Base-by-base conservation (phyloP, 2,113 vertebrate genomes). In the Chaetura pelagica region DNA sequence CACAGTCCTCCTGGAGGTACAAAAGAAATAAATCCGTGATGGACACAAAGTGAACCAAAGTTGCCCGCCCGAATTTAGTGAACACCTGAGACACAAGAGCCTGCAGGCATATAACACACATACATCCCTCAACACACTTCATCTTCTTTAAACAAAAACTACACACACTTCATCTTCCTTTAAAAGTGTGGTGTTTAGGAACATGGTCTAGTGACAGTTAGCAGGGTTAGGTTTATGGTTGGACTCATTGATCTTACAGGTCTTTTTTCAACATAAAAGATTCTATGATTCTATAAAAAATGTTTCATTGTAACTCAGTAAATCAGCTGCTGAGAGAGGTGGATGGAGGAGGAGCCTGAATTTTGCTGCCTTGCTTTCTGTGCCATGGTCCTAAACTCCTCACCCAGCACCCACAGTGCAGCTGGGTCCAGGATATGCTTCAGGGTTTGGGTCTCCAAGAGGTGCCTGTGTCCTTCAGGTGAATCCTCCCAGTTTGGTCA, bases 401-500 rank as follows among this genome's bases (percentile, higher is more conserved):
- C 46, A 35, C 9, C 10, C 23, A 30, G 4, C 2, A 1, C 6
- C 7, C 52, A 14, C 5, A 29, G 15, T 11, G 26, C 7, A 22
- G 55, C 11, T 49, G 61, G 14, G 11, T 18, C 12, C 3, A 7
- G 61, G 35, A 15, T 62, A 54, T 84, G 29, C 26, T 69, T 57
- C 3, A 1, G 18, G 11, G 4, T 67, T 40, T 13, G 17, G 30
- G 11, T 26, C 10, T 34, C 55, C 4, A 14, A 23, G 30, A 61
- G 32, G 10, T 54, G 34, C 32, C 48, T 0, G 0, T 4, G 2
- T 15, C 3, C 17, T 3, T 4, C 8, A 23, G 22, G 42, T 3
- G 30, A 29, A 15, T 26, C 6, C 15, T 2, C 5, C 7, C 1
- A 2, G 6, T 35, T 21, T 27, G 34, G 63, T 14, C 52, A 42